phyloP scores from a whole-genome alignment of 2,888 invertebrate genomes.

The Tiliacea aurago region DNA sequence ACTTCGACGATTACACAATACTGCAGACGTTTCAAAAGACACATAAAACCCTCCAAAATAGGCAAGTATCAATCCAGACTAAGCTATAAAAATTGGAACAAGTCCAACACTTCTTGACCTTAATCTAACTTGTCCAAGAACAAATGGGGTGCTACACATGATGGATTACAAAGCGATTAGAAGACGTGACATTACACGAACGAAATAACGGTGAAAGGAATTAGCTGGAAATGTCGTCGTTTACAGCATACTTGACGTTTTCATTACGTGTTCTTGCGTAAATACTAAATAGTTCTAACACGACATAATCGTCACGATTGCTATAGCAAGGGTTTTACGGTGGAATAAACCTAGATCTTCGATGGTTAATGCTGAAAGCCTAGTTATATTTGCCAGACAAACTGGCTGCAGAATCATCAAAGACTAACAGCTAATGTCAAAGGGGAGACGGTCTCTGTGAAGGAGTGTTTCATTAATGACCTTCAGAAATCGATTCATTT shows the following conservation, averaged over 20 bases:
- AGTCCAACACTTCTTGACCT: constrained; percentile 43
- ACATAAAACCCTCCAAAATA: constrained; percentile 26
- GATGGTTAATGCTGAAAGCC: neutral
- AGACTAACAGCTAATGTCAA: neutral
- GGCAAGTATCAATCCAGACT: constrained; percentile 37
- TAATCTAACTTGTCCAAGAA: constrained; percentile 36
- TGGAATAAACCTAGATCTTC: constrained; percentile 20
- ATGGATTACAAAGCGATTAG: constrained; percentile 29
- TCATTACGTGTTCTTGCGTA: constrained; percentile 21
- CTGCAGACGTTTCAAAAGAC: constrained; percentile 31
- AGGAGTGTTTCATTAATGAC: neutral
- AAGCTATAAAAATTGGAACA: constrained; percentile 43
- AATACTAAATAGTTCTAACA: constrained; percentile 24
- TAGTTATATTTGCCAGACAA: neutral
- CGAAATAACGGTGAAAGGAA: constrained; percentile 23
- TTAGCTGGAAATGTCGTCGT: constrained; percentile 20
- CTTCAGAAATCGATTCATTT: neutral
- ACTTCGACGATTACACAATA: constrained; percentile 19
- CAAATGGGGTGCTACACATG: constrained; percentile 20
- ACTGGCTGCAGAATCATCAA: neutral
- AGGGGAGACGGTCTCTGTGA: neutral
- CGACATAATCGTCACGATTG: constrained; percentile 9
- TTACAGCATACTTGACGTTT: constrained; percentile 19
- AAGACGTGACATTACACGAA: constrained; percentile 25
- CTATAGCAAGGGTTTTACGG: constrained; percentile 5